Evolutionary conservation across 2,888 invertebrate genomes (phyloP), one percentile per base, ranked within the genome.

Genomic region (Coleophora deauratella): DNA sequence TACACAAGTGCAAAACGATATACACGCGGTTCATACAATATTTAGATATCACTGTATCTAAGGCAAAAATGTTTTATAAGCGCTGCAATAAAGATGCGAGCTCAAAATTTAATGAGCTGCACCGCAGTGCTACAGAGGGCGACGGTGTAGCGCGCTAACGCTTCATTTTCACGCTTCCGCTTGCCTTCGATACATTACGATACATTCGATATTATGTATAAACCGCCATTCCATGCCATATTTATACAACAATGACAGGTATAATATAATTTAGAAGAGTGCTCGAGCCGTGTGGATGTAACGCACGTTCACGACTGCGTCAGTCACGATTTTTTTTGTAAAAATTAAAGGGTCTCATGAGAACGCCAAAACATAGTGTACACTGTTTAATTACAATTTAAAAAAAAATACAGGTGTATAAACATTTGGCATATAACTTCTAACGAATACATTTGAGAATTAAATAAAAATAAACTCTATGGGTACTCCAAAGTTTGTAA

Each of bases 361-460:
- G 47, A 62, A 65, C 53, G 54, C 58, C 55, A 56, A 50, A 46
- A 59, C 54, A 52, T 64, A 54, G 59, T 64, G 64, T 66, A 68
- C 66, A 69, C 66, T 57, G 54, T 69, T 70, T 66, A 71, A 67
- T 73, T 65, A 74, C 68, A 72, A 66, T 62, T 62, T 58, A 54
- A 40, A 62, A 61, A 66, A 72, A 67, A 66, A 67, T 74, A 74
- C 70, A 75, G 59, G 59, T 65, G 60, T 72, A 71, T 72, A 74
- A 75, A 77, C 72, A 80, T 80, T 81, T 80, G 76, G 74, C 78
- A 74, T 72, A 72, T 62, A 71, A 64, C 56, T 66, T 66, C 61
- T 67, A 68, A 64, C 54, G 62, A 68, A 66, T 67, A 74, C 66
- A 69, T 57, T 62, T 48, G 55, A 68, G 40, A 47, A 59, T 48